Percentiles rank a stretch among this genome's conserved stretches.
These are phyloP conservation scores for Venturia canescens DNA, from an alignment of 1,140 invertebrate genomes.

Conservation along the genomic window DNA sequence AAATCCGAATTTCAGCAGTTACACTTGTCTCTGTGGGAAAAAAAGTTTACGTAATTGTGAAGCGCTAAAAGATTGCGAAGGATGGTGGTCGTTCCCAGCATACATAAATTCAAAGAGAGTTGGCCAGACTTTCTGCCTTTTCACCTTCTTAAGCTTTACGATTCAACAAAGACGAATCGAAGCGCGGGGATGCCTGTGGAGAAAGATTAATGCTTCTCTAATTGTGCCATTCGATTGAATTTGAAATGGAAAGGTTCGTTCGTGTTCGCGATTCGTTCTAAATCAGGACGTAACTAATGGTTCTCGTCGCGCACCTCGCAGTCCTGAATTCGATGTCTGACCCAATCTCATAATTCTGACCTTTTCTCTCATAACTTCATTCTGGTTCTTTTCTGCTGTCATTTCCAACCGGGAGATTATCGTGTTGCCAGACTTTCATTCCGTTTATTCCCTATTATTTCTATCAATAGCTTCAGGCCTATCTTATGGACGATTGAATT, in stretches of 20 bases:
- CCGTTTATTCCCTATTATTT: not conserved
- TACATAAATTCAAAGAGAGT: conserved; percentile 25
- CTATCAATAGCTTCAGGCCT: not conserved
- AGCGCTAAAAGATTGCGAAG: not conserved
- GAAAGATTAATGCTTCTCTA: conserved; percentile 49
- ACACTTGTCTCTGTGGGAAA: not conserved
- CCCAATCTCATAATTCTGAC: conserved; percentile 1
- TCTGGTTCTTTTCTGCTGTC: not conserved
- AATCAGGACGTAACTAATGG: conserved; percentile 39
- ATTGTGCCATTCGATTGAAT: conserved; percentile 51
- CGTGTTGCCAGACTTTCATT: not conserved
- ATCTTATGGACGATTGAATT: too few species aligned
- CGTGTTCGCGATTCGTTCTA: conserved; percentile 41
- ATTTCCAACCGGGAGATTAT: not conserved
- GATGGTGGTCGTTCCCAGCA: not conserved
- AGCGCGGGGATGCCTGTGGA: not conserved
- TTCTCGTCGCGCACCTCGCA: conserved; percentile 12
- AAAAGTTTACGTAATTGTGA: conserved; percentile 32
- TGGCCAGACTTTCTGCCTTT: conserved; percentile 21
- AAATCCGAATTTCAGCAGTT: not conserved
- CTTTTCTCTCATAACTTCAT: not conserved
- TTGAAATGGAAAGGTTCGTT: conserved; percentile 25
- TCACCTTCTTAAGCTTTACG: conserved; percentile 17
- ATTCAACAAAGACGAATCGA: conserved; percentile 23
- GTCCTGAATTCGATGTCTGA: conserved; percentile 15